These are phyloP conservation scores for Microtus pennsylvanicus DNA, from an alignment of 2,113 vertebrate species.

Conservation along the genomic window DNA sequence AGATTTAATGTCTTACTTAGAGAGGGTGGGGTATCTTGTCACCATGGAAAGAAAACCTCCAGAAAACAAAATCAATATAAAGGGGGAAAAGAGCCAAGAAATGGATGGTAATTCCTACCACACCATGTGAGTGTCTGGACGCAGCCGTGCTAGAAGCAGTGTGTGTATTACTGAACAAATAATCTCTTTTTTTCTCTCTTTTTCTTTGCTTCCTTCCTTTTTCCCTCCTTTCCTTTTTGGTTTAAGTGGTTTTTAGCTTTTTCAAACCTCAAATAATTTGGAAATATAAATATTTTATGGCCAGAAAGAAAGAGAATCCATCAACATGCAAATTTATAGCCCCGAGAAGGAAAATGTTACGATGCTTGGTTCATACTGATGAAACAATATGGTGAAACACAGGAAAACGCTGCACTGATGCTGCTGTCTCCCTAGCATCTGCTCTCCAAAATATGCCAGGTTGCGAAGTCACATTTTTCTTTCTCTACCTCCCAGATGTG, in stretches of 20 bases:
- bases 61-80: slow-evolving; percentile 10
- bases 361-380: not conserved
- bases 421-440: slow-evolving; percentile 26
- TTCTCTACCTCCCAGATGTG: slow-evolving; percentile 37
- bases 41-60: not conserved
- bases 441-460: slow-evolving; percentile 57
- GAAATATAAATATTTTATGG: slow-evolving; percentile 19
- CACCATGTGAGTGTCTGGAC: not conserved
- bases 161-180: slow-evolving; percentile 19
- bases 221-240: not conserved
- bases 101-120: not conserved
- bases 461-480: slow-evolving; percentile 49
- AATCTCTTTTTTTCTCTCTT: not conserved
- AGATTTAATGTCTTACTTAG: slow-evolving; percentile 21
- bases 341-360: slow-evolving; percentile 14
- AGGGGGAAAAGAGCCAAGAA: not conserved
- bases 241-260: slow-evolving; percentile 25
- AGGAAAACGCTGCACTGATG: slow-evolving; percentile 13
- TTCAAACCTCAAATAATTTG: not conserved
- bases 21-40: not conserved
- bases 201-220: not conserved
- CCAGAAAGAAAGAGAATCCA: slow-evolving; percentile 26
- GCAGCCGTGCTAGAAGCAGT: not conserved
- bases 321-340: slow-evolving; percentile 11
- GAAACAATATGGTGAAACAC: not conserved